Conservation (phyloP, 92 coral and sea anemone species). For the Actinostola sp. region DNA sequence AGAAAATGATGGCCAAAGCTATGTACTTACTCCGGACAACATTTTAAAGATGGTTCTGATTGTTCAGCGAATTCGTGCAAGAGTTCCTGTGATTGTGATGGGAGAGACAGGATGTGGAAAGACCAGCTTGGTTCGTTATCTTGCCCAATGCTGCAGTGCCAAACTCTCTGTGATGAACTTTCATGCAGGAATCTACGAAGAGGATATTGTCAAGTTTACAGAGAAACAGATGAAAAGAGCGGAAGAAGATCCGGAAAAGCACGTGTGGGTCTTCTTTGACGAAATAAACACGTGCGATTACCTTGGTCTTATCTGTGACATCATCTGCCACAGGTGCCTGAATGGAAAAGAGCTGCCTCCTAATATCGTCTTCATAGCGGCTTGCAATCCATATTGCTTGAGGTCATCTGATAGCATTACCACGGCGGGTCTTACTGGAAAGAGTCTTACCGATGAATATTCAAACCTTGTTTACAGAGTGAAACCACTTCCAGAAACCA, state of each 20-base stretch:
- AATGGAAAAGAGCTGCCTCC: slow-evolving; percentile 60
- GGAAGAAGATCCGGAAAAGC: slow-evolving; percentile 18
- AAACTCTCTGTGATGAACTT: slow-evolving; percentile 58
- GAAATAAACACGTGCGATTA: slow-evolving; percentile 87
- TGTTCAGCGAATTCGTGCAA: slow-evolving; percentile 75
- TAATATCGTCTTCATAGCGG: slow-evolving; percentile 71
- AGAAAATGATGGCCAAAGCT: slow-evolving; percentile 28
- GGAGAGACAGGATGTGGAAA: slow-evolving; percentile 94
- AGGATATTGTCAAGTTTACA: slow-evolving; percentile 56
- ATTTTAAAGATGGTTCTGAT: slow-evolving; percentile 81
- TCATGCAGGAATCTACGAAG: slow-evolving; percentile 84
- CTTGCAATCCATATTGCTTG: slow-evolving; percentile 78
- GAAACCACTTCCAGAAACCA: slow-evolving; percentile 84
- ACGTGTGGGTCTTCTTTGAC: slow-evolving; percentile 80
- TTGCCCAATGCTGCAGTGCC: slow-evolving; percentile 74
- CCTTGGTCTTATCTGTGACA: slow-evolving; percentile 78
- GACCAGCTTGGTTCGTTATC: slow-evolving; percentile 80
- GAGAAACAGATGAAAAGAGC: slow-evolving; percentile 47
- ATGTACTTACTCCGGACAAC: slow-evolving; percentile 85
- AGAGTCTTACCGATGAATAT: slow-evolving; percentile 70
- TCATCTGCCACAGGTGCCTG: slow-evolving; percentile 78
- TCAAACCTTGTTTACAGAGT: slow-evolving; percentile 85
- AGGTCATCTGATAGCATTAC: slow-evolving; percentile 52
- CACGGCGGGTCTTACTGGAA: slow-evolving; percentile 77
- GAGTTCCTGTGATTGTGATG: slow-evolving; percentile 86